A percentile compares a stretch with the other conserved stretches of the same genome.
phyloP scores from a whole-genome alignment of 2,888 invertebrate genomes.

The Priocnemis perturbator region DNA sequence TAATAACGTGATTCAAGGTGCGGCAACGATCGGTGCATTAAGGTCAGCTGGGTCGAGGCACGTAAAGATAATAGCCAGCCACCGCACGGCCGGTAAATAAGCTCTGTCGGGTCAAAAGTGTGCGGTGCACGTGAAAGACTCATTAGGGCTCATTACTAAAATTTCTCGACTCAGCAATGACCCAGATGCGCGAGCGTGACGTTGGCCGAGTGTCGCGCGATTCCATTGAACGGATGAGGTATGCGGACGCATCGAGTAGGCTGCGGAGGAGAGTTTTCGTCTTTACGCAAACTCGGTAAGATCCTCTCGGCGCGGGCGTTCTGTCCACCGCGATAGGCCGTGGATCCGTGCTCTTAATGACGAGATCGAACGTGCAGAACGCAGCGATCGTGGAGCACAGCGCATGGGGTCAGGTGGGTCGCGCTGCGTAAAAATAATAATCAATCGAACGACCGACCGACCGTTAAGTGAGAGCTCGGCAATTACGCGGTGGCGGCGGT shows the following conservation, averaged over 20 bases:
- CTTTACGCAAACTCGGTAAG: too few species aligned
- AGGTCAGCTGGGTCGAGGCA: conserved; percentile 57
- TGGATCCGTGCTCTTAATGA: conserved; percentile 35
- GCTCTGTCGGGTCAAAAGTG: conserved; percentile 38
- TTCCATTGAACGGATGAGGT: too few species aligned
- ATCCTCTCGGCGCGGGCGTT: too few species aligned
- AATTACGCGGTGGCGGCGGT: conserved; percentile 72
- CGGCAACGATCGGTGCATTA: conserved; percentile 51
- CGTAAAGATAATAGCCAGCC: conserved; percentile 64
- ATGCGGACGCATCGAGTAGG: too few species aligned
- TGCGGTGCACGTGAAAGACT: conserved; percentile 42
- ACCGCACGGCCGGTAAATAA: conserved; percentile 49
- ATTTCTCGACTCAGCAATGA: neutral
- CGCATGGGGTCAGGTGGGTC: conserved; percentile 49
- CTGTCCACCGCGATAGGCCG: too few species aligned
- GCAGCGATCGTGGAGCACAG: conserved; percentile 15
- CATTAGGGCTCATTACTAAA: conserved; percentile 22
- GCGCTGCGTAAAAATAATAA: conserved; percentile 62
- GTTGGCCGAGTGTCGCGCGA: too few species aligned
- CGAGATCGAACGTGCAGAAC: conserved; percentile 36
- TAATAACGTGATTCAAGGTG: conserved; percentile 54
- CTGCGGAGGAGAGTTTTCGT: too few species aligned
- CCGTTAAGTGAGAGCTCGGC: conserved; percentile 61
- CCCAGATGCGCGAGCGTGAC: too few species aligned
- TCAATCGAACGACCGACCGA: conserved; percentile 58